Evolutionary conservation across 92 coral and sea anemone genomes (phyloP).

Genomic region (Epizoanthus stellaris): DNA sequence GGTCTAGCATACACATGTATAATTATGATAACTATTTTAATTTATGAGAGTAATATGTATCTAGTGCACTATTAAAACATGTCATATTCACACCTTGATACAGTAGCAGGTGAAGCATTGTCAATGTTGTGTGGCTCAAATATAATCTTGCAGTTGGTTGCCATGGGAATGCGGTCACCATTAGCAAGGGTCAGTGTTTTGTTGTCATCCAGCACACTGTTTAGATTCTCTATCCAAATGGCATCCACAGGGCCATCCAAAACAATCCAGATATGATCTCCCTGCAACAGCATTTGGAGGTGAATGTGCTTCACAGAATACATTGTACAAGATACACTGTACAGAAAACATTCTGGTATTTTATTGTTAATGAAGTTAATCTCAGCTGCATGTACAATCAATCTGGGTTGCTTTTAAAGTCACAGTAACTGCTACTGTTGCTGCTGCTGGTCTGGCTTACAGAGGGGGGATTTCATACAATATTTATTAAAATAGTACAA

Average conservation of each 20-base stretch:
- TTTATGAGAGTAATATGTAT: neutral
- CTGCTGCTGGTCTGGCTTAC: too few relatives aligned
- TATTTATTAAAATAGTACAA: too few relatives aligned
- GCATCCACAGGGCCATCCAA: conserved; percentile 99
- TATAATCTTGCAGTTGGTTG: conserved; percentile 91
- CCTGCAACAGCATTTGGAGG: conserved; percentile 30
- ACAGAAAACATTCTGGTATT: too few relatives aligned
- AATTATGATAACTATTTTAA: too few relatives aligned
- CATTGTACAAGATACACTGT: too few relatives aligned
- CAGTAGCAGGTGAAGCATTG: conserved; percentile 99
- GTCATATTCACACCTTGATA: conserved; percentile 75
- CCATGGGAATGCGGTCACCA: conserved; percentile 99
- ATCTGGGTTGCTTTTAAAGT: too few relatives aligned
- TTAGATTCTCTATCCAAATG: conserved; percentile 98
- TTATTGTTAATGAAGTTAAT: too few relatives aligned
- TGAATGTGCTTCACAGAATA: neutral
- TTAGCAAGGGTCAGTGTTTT: conserved; percentile 94
- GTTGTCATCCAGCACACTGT: conserved; percentile 98
- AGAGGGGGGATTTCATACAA: too few relatives aligned
- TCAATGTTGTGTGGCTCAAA: conserved; percentile 99
- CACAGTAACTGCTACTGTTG: too few relatives aligned
- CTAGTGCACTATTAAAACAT: neutral
- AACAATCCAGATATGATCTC: conserved; percentile 97
- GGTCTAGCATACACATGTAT: too few relatives aligned
- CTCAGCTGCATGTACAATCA: too few relatives aligned